A percentile compares a stretch with the other conserved stretches of the same genome.
phyloP scores from a whole-genome alignment of 2,797 vertebrate genomes.

The Sphenodon punctatus region DNA sequence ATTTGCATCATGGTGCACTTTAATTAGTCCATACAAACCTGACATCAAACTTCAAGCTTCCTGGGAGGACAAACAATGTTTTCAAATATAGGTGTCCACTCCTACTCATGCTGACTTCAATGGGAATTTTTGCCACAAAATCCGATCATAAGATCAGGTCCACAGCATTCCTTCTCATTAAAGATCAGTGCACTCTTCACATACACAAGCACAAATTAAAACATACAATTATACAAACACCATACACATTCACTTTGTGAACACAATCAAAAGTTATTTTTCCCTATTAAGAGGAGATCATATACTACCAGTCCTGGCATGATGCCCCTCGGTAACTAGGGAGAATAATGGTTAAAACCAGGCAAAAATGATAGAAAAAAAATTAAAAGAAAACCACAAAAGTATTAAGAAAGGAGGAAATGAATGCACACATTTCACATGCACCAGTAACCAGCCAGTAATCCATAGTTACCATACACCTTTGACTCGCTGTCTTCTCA shows the following conservation, averaged over 20 bases:
- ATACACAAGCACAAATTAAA: neutral
- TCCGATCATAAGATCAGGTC: neutral
- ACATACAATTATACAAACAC: no score
- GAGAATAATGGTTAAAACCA: neutral
- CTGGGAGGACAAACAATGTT: slow-evolving; percentile 28
- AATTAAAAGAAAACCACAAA: neutral
- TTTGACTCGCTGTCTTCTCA: slow-evolving; percentile 33
- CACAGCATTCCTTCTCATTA: neutral
- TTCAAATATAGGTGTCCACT: slow-evolving; percentile 1
- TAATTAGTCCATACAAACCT: slow-evolving; percentile 37
- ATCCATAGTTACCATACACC: slow-evolving; percentile 30
- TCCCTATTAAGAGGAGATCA: neutral
- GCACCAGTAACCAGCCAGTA: slow-evolving; percentile 42
- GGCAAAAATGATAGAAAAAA: slow-evolving; percentile 2
- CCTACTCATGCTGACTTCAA: neutral
- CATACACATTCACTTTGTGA: neutral
- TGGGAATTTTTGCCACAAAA: neutral
- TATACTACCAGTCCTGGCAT: neutral
- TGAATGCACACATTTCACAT: slow-evolving; percentile 30
- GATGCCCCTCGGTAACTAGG: neutral
- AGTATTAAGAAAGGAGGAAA: slow-evolving; percentile 16
- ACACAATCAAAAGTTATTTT: neutral
- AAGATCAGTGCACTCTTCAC: neutral
- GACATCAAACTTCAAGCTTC: slow-evolving; percentile 6
- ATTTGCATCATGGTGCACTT: neutral